phyloP scores from a whole-genome alignment of 2,113 vertebrate species.

The Euleptes europaea region DNA sequence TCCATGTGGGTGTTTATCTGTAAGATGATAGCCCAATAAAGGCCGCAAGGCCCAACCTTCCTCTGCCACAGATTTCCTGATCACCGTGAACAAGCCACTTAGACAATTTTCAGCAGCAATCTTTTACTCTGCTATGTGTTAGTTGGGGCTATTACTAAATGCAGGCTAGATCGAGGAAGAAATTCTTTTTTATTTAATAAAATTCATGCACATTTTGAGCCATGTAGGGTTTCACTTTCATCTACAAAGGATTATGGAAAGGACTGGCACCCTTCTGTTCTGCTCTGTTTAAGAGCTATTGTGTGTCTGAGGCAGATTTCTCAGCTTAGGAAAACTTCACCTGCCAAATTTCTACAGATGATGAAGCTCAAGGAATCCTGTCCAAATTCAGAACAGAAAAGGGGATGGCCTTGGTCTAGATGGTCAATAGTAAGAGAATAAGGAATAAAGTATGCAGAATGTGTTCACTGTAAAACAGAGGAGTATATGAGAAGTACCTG shows the following conservation, averaged over 20 bases:
- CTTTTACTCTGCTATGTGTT: no score
- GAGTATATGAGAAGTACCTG: no score
- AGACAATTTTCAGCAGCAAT: no score
- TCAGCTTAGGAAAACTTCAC: no score
- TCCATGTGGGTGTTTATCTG: background rate
- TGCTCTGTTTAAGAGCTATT: background rate
- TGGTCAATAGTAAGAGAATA: background rate
- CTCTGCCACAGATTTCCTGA: no score
- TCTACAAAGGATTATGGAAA: background rate
- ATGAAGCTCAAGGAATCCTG: background rate
- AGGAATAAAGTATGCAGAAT: background rate
- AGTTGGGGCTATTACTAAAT: no score
- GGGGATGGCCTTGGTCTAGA: background rate
- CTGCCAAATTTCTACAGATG: background rate
- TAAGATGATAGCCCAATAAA: background rate
- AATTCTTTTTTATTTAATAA: no score
- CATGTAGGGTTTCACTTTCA: background rate
- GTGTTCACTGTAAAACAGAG: no score
- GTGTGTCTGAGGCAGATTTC: background rate
- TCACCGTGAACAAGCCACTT: no score
- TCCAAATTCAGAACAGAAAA: background rate
- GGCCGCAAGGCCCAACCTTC: no score
- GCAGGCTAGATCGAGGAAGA: no score
- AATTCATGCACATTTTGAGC: no score
- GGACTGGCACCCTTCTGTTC: background rate